Conservation (phyloP, 2,113 vertebrate genomes). For the crab-eating macaque (Macaca fascicularis) region T2T-MFA8v1.1 NC_088380.1:12277001-12277500, state of each 20-base stretch:
- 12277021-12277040: not conserved
- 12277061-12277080: constrained; percentile 38
- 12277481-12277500: not conserved
- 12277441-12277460: not conserved
- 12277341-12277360: constrained; percentile 30
- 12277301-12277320: not conserved
- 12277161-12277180: not conserved
- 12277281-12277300: not conserved
- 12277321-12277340: not conserved
- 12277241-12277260: not conserved
- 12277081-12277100: not conserved
- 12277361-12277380: not conserved
- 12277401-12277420: not conserved
- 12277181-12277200: not conserved
- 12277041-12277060: not conserved
- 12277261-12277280: not conserved
- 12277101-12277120: not conserved
- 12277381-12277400: not conserved
- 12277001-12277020: not conserved
- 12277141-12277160: not conserved
- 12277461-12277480: not conserved
- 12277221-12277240: not conserved
- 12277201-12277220: not conserved
- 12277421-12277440: constrained; percentile 19
- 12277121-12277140: not conserved